Base-by-base conservation (phyloP, 30 jellyfish, hydroid and myxozoan species). In the Chrysaora quinquecirrha region DNA sequence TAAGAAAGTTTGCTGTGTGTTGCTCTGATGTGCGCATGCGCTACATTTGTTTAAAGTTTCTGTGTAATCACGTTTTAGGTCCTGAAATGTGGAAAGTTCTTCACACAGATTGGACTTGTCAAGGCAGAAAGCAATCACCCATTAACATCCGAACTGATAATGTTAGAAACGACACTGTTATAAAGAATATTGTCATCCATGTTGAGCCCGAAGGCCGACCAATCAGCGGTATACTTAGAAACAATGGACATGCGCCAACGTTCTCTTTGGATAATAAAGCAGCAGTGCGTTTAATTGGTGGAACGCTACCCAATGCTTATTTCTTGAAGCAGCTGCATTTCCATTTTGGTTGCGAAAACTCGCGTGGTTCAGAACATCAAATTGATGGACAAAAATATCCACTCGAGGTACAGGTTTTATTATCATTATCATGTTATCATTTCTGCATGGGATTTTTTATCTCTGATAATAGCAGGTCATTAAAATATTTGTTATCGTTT, bases 201-300 rank as follows among this genome's bases (percentile, higher is more conserved):
- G 83, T 82, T 35, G 83, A 56, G 49, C 98, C 98, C 2, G 93
- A 90, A 30, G 91, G 92, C 25, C 77, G 84, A 20, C 96, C 98
- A 28, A 65, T 93, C 52, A 48, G 81, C 31, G 98, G 98, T 12
- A 58, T 79, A 9, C 74, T 93, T n/a, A 50, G 96, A 38, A 93
- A 93, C 56, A 93, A 93, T 56, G 98, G 98, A 25, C 98, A 93
- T 71, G 98, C 98, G 49, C 98, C 98, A 10, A 93, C 98, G 38
- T 61, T 93, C 19, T 86, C 98, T 0, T 38, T 93, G 21, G 46
- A 90, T 16, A 77, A 34, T 82, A 93, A 78, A 22, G 87, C 84
- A 27, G 27, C 96, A 10, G 95, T 93, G 33, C 89, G 90, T 19
- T 69, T 93, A 29, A 78, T 87, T 61, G 98, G 98, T 67, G 98